These are phyloP conservation scores for Caenorhabditis sp. DNA, from an alignment of 2,888 invertebrate genomes.

Conservation along the genomic window DNA sequence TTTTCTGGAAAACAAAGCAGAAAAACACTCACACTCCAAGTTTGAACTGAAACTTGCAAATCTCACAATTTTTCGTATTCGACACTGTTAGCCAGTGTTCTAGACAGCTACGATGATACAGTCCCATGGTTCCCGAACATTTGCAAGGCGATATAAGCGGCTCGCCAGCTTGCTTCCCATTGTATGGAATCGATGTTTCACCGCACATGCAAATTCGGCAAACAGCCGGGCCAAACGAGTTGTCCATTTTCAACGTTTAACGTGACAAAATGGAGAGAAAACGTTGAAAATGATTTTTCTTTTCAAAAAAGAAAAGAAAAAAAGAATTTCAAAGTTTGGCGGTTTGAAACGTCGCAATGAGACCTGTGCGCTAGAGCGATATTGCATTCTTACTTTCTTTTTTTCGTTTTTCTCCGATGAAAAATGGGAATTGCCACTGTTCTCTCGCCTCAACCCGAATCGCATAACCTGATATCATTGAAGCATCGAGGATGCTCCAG, in stretches of 20 bases:
- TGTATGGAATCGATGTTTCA: slow-evolving; percentile 66
- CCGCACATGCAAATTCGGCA: slow-evolving; percentile 76
- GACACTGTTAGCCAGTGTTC: slow-evolving; percentile 80
- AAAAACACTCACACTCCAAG: slow-evolving; percentile 75
- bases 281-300: too few relatives aligned
- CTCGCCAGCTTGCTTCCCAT: slow-evolving; percentile 69
- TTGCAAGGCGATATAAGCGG: slow-evolving; percentile 76
- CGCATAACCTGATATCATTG: too few relatives aligned
- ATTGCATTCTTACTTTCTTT: too few relatives aligned
- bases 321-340: too few relatives aligned
- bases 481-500: too few relatives aligned
- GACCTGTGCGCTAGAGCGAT: too few relatives aligned
- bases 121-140: slow-evolving; percentile 79
- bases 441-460: too few relatives aligned
- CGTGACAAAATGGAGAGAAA: not conserved
- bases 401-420: too few relatives aligned
- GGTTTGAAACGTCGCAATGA: too few relatives aligned
- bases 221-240: slow-evolving; percentile 59
- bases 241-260: slow-evolving; percentile 13
- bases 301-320: too few relatives aligned
- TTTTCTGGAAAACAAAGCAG: slow-evolving; percentile 47
- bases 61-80: slow-evolving; percentile 81
- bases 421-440: too few relatives aligned
- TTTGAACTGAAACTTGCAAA: slow-evolving; percentile 79
- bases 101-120: slow-evolving; percentile 80